Evolutionary conservation across 2,888 invertebrate species (phyloP), one percentile per base, ranked within the genome.

Genomic region (Electrophaes corylata): DNA sequence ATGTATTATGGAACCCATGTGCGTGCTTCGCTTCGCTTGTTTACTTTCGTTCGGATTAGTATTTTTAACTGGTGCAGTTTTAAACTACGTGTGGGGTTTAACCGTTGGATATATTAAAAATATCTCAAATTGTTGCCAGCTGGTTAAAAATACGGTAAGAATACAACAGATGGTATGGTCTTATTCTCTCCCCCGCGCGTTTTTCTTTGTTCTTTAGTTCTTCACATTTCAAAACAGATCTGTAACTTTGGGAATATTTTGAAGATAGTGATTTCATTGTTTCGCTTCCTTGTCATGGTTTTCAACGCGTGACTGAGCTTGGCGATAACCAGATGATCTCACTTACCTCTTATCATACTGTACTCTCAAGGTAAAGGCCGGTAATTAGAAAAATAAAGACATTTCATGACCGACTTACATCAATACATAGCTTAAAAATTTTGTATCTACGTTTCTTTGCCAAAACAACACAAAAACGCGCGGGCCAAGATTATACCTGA

Each of bases 31-130:
- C 11, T 37, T 26, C 18, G 43, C 23, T 47, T 47, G 35, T 48
- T 39, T 44, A 16, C 20, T n/a, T n/a, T n/a, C n/a, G n/a, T 37
- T 18, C 4, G 19, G 19, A 47, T 20, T 18, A 23, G n/a, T 53
- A 54, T 54, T 59, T 59, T 37, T 56, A 50, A 55, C 47, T 37
- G 16, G n/a, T 47, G 43, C 47, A 50, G 12, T 60, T 62, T 62
- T 56, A 37, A 46, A 62, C 65, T 29, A 49, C 44, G 58, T 37
- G 55, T 64, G 64, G 44, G 64, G 59, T 56, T 40, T 14, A 52
- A 46, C 46, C 12, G 35, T 40, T 45, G 46, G 48, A 31, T 57
- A 49, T 35, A 48, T 49, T 57, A 1, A 41, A 48, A 58, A 61
- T 56, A 59, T 48, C 37, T 39, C n/a, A 40, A 51, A 56, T 49